Base-by-base conservation (phyloP, 2,113 vertebrate species). In the Lophius piscatorius region DNA sequence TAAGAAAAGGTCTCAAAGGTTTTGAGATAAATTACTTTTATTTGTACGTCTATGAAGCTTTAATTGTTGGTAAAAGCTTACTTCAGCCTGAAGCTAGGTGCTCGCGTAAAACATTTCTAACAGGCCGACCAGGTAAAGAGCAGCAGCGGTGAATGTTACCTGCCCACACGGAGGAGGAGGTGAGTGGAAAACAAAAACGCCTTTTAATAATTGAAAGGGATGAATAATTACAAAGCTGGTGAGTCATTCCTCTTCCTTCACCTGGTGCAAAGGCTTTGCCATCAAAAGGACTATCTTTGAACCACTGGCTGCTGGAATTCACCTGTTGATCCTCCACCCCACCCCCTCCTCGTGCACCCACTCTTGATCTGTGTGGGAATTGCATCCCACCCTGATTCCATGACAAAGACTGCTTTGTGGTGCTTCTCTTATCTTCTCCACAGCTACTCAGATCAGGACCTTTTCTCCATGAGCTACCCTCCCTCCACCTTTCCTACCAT, bases 381-480 rank as follows among this genome's bases (percentile, higher is more conserved):
- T 46, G 38, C 7, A 14, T 52, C 51, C 44, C 39, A 21, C 47
- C 31, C 40, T 71, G 56, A 65, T 78, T 70, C 74, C 46, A 18
- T 63, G 55, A 86, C 80, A 90, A 88, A 81, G 59, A 51, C 22
- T 1, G 8, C 17, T 68, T 83, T 88, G 83, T 87, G 23, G 21
- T 14, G 11, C 65, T 70, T 72, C 40, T 72, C 40, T 70, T 76
- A 56, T 79, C 74, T 76, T 9, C 48, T 45, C 31, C 20, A 7
- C 34, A n/a, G n/a, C n/a, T n/a, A n/a, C n/a, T n/a, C n/a, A n/a
- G n/a, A n/a, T n/a, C n/a, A n/a, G n/a, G n/a, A n/a, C n/a, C n/a
- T n/a, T n/a, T n/a, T n/a, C n/a, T n/a, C n/a, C n/a, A n/a, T n/a
- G n/a, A n/a, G n/a, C n/a, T n/a, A n/a, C n/a, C n/a, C n/a, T n/a